These are phyloP conservation scores for Eupithecia tripunctaria DNA, from an alignment of 2,888 invertebrate species.

Conservation along the genomic window DNA sequence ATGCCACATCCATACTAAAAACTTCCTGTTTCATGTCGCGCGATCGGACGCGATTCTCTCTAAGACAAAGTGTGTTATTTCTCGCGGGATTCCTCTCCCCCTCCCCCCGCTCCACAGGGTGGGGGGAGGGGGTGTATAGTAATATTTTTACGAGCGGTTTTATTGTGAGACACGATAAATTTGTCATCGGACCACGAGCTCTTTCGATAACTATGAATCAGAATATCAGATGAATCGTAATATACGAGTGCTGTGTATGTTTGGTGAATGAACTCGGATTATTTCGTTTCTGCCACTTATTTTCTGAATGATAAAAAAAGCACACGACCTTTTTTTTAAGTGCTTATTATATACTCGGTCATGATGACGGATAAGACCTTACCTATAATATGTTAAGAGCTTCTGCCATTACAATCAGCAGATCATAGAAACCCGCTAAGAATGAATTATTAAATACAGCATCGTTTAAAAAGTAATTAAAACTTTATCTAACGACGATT, in stretches of 20 bases:
- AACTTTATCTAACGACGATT: not conserved
- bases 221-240: constrained; percentile 14
- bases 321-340: no score
- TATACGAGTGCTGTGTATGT: not conserved
- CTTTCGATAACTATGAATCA: constrained; percentile 29
- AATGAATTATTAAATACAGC: constrained; percentile 9
- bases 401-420: not conserved
- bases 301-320: no score
- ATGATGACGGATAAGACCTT: not conserved
- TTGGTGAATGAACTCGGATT: not conserved
- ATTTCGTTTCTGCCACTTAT: not conserved
- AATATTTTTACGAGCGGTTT: constrained; percentile 80
- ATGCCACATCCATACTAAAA: constrained; percentile 50
- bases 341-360: no score
- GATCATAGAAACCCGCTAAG: not conserved
- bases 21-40: constrained; percentile 47
- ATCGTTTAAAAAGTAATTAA: constrained; percentile 13
- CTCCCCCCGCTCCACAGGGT: constrained; percentile 21
- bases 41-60: constrained; percentile 73
- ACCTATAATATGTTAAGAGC: not conserved
- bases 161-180: constrained; percentile 77
- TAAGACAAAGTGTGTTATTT: constrained; percentile 82
- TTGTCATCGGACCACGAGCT: constrained; percentile 66
- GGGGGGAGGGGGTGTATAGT: constrained; percentile 56
- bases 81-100: constrained; percentile 67